These are phyloP conservation scores for Isichthys henryi DNA, from an alignment of 2,113 vertebrate species.

Conservation along the genomic window DNA sequence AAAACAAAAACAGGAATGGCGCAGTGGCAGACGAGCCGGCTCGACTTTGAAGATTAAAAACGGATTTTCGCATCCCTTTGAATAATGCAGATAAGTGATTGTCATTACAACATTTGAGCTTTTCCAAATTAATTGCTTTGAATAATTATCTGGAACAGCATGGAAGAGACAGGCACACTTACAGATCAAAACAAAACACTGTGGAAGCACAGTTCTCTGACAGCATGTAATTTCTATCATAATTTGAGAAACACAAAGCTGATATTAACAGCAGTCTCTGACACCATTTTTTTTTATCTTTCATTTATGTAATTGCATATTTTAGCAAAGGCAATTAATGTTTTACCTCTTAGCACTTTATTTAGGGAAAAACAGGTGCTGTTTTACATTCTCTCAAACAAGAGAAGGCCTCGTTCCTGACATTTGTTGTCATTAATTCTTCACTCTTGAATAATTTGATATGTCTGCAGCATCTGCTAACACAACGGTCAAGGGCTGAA, in stretches of 20 bases:
- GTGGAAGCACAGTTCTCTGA: background rate
- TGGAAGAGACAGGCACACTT: background rate
- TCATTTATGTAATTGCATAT: slow-evolving; percentile 2
- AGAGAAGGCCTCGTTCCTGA: background rate
- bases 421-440: background rate
- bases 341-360: background rate
- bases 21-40: background rate
- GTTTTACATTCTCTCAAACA: background rate
- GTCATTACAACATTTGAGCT: slow-evolving; percentile 1
- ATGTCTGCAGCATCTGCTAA: background rate
- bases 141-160: slow-evolving; percentile 12
- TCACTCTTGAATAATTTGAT: background rate
- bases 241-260: background rate
- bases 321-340: background rate
- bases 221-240: slow-evolving; percentile 3
- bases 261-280: background rate
- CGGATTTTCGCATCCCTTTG: slow-evolving; percentile 1
- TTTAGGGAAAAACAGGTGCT: background rate
- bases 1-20: no score
- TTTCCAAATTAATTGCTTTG: slow-evolving; percentile 11
- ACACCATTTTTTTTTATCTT: background rate
- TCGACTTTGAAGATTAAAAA: slow-evolving; percentile 22
- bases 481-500: background rate
- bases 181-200: slow-evolving; percentile 1
- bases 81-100: slow-evolving; percentile 20